Percentiles rank a stretch among this genome's conserved stretches.
Conservation (phyloP, 2,797 vertebrate genomes). For the Pangasius larnaudii region DNA sequence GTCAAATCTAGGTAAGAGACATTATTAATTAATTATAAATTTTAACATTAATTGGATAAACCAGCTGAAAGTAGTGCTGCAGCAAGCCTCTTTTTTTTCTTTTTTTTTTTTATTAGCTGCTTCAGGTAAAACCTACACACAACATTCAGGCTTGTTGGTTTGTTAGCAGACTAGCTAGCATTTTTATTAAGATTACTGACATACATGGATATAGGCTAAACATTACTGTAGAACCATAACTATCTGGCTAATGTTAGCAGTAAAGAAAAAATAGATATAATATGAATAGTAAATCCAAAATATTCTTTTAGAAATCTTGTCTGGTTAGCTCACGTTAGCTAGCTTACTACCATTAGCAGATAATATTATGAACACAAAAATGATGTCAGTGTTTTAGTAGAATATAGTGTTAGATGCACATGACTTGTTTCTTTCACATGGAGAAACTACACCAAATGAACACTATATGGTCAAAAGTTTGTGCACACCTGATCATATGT, state of each 20-base stretch:
- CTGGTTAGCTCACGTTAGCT: background rate
- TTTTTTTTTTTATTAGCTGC: background rate
- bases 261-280: background rate
- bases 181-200: background rate
- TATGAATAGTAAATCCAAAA: background rate
- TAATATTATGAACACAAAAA: background rate
- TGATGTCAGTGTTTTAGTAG: background rate
- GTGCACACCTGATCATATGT: too few relatives aligned
- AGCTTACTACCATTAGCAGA: background rate
- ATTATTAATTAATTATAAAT: background rate
- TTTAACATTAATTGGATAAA: background rate
- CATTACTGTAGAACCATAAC: background rate
- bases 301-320: background rate
- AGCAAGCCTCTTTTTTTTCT: background rate
- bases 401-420: background rate
- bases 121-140: background rate
- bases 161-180: background rate
- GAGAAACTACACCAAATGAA: background rate
- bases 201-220: background rate
- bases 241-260: background rate
- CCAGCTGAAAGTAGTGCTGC: background rate
- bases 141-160: background rate
- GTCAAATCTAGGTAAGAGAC: too few relatives aligned
- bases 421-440: background rate
- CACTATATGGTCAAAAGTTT: too few relatives aligned